Conservation (phyloP, 2,888 invertebrate genomes). For the Ormyrus rosae region DNA sequence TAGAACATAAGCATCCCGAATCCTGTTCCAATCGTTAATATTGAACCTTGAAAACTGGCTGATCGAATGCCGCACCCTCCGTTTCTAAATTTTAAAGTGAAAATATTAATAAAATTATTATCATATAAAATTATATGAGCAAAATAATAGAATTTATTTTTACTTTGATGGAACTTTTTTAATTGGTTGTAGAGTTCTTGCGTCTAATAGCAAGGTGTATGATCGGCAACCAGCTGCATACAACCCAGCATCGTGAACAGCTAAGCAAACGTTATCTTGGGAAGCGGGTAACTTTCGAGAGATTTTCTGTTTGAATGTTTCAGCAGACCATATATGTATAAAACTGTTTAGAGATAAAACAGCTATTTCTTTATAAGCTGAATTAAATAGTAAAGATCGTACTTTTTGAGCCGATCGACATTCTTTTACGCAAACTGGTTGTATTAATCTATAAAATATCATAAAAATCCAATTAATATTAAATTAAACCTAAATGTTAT, state of each 20-base stretch:
- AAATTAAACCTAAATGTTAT: not conserved
- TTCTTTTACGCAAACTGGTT: conserved; percentile 84
- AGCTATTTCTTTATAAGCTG: conserved; percentile 90
- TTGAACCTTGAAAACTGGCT: conserved; percentile 91
- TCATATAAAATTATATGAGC: not conserved
- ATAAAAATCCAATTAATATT: not conserved
- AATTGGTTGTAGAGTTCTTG: conserved; percentile 86
- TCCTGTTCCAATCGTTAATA: conserved; percentile 95
- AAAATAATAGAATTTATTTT: not conserved
- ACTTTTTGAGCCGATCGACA: conserved; percentile 88
- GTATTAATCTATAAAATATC: conserved; percentile 67
- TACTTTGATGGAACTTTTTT: conserved; percentile 74
- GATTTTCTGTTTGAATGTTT: conserved; percentile 90
- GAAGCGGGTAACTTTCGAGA: conserved; percentile 91
- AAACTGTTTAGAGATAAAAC: conserved; percentile 94
- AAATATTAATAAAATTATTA: conserved; percentile 15
- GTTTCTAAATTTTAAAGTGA: conserved; percentile 78
- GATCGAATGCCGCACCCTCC: conserved; percentile 95
- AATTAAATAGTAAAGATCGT: conserved; percentile 92
- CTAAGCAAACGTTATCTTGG: conserved; percentile 95
- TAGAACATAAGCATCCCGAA: conserved; percentile 95
- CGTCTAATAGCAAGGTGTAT: conserved; percentile 92
- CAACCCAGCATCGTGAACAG: conserved; percentile 89
- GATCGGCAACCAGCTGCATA: conserved; percentile 97
- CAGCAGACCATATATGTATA: conserved; percentile 95